Base-by-base conservation (phyloP, 2,797 vertebrate genomes). In the Manis crassicaudata region DNA sequence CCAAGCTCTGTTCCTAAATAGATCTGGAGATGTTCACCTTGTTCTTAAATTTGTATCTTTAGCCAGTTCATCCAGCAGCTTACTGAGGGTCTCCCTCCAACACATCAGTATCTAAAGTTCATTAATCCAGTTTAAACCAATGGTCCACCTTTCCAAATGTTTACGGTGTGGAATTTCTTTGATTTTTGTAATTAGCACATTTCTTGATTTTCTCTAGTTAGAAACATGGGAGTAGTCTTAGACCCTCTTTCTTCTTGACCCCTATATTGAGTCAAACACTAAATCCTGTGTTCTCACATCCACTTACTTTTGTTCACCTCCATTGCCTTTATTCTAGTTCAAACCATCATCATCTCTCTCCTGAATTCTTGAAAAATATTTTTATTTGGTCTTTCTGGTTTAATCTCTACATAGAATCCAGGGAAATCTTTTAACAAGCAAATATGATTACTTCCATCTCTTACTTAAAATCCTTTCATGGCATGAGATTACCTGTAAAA, bases 351-450 rank as follows among this genome's bases (percentile, higher is more conserved):
- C 25, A 29, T n/a, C 23, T 75, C 3, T 90, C n/a, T 68, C n/a
- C 35, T 32, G 50, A 94, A 84, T 96, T 92, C 27, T 79, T 88
- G 29, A 2, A 68, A 86, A 90, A 60, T 68, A 29, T 79, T 85
- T 80, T 92, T 82, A 76, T 73, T 92, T 65, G 25, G 20, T 54
- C 35, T 11, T 73, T 95, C 29, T 13, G 37, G 52, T 77, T 77
- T 82, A 83, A 72, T 83, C 58, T 58, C 13, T 21, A 77, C 4
- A 29, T 20, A 82, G 6, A 20, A 75, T 56, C 54, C 35, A 86
- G 62, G 32, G 37, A 58, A 76, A 46, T 29, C 21, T 68, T 75
- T 70, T 60, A 93, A 65, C 27, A 92, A 94, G 58, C 40, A 88
- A 73, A 46, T 73, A 27, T 46, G 20, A 60, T 67, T 83, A 84